Conservation (phyloP, 1,140 invertebrate species). For the Orussus abietinus region DNA sequence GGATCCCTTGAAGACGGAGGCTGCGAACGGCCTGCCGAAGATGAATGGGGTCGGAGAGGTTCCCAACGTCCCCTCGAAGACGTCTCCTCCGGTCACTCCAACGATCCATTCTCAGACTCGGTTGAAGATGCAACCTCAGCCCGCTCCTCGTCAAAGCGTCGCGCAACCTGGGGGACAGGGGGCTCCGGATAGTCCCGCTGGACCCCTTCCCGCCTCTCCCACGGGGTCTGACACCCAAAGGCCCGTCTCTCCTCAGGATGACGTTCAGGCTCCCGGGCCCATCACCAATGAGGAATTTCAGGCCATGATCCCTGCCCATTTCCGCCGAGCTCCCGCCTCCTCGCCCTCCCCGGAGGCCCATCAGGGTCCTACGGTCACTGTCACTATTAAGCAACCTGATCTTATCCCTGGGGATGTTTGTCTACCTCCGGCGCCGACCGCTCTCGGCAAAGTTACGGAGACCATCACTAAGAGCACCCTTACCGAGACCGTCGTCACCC, state of each 20-base stretch:
- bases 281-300: conserved; percentile 90
- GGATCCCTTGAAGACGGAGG: conserved; percentile 22
- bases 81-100: conserved; percentile 14
- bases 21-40: conserved; percentile 42
- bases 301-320: conserved; percentile 88
- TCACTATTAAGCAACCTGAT: conserved; percentile 71
- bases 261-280: conserved; percentile 68
- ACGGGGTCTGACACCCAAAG: no score
- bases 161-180: no score
- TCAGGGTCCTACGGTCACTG: conserved; percentile 59
- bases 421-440: conserved; percentile 78
- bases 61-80: conserved; percentile 15
- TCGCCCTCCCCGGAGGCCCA: conserved; percentile 50
- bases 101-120: no score
- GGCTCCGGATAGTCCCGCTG: no score
- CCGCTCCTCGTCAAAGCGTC: conserved; percentile 45
- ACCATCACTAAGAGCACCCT: conserved; percentile 91
- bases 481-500: conserved; percentile 88
- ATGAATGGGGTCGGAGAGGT: conserved; percentile 46
- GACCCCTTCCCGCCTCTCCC: conserved; percentile 12
- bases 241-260: conserved; percentile 40
- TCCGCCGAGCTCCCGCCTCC: conserved; percentile 64
- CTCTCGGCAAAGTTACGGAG: conserved; percentile 82
- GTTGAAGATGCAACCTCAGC: conserved; percentile 26
- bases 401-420: conserved; percentile 57